phyloP scores from a whole-genome alignment of 2,888 invertebrate genomes.

The Stenodera caucasica region DNA sequence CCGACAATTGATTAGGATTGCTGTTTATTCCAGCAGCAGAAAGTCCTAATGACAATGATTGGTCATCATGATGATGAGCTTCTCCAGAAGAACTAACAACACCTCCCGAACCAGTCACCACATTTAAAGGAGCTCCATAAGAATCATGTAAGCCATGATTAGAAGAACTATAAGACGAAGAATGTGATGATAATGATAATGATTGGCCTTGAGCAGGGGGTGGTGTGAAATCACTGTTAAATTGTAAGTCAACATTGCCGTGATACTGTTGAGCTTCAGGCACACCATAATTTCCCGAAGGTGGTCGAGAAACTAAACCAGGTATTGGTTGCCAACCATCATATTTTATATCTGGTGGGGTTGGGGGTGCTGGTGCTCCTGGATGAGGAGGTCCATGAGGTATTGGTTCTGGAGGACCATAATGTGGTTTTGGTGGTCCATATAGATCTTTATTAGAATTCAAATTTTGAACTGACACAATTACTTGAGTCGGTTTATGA shows the following conservation, averaged over 20 bases:
- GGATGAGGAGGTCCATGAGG: slow-evolving; percentile 65
- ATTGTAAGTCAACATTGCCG: slow-evolving; percentile 52
- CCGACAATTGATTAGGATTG: slow-evolving; percentile 42
- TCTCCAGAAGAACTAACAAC: slow-evolving; percentile 48
- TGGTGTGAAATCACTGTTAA: slow-evolving; percentile 46
- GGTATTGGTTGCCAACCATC: slow-evolving; percentile 88
- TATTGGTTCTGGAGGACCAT: slow-evolving; percentile 65
- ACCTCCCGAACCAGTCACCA: slow-evolving; percentile 54
- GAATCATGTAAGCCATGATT: slow-evolving; percentile 56
- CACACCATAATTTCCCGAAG: slow-evolving; percentile 45
- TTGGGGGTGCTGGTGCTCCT: slow-evolving; percentile 73
- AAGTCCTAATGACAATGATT: slow-evolving; percentile 35
- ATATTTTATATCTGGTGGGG: slow-evolving; percentile 73
- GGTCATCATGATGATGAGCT: slow-evolving; percentile 39
- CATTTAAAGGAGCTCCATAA: slow-evolving; percentile 59
- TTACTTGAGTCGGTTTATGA: slow-evolving; percentile 16
- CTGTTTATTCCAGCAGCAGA: slow-evolving; percentile 34
- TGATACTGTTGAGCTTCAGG: slow-evolving; percentile 44
- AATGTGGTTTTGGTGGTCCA: slow-evolving; percentile 56
- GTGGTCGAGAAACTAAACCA: slow-evolving; percentile 60
- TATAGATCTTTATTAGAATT: slow-evolving; percentile 46
- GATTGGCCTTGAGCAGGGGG: slow-evolving; percentile 41
- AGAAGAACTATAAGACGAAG: slow-evolving; percentile 16
- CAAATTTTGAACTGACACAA: slow-evolving; percentile 12
- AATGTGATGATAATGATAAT: slow-evolving; percentile 26